A percentile compares a stretch with the other conserved stretches of the same genome.
Conservation (phyloP, 1,140 invertebrate genomes). For the Scaptomyza montana region DNA sequence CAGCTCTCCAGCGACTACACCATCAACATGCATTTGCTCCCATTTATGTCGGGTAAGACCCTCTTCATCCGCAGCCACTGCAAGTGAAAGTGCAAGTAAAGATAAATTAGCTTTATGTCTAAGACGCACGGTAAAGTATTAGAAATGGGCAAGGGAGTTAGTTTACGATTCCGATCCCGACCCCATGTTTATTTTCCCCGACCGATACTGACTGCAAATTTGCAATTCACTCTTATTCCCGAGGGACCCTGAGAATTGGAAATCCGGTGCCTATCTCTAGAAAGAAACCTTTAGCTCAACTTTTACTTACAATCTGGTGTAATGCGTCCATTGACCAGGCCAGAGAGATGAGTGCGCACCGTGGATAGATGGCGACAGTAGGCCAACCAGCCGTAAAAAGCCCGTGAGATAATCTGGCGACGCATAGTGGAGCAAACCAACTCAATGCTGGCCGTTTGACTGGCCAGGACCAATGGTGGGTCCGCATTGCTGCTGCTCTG, state of each 20-base stretch:
- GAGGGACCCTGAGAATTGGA: no score
- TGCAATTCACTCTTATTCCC: no score
- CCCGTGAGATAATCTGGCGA: slow-evolving; percentile 96
- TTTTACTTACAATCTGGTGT: slow-evolving; percentile 85
- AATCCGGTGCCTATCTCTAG: no score
- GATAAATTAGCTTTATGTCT: background rate
- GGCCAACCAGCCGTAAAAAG: slow-evolving; percentile 98
- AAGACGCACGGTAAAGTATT: no score
- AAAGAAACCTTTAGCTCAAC: no score
- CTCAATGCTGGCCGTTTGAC: slow-evolving; percentile 86
- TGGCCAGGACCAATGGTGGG: slow-evolving; percentile 69
- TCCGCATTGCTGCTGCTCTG: slow-evolving; percentile 85
- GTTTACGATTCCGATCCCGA: no score
- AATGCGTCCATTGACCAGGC: slow-evolving; percentile 91
- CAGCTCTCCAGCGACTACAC: slow-evolving; percentile 85
- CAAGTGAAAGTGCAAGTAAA: slow-evolving; percentile 35
- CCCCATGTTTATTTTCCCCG: no score
- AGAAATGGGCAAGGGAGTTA: no score
- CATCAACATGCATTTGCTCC: slow-evolving; percentile 87
- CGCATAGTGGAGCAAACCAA: slow-evolving; percentile 96
- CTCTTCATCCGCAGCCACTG: slow-evolving; percentile 85
- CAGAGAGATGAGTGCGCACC: slow-evolving; percentile 94
- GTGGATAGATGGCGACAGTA: slow-evolving; percentile 97
- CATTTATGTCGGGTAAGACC: slow-evolving; percentile 89
- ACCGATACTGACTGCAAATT: no score